Evolutionary conservation across 1,140 invertebrate genomes (phyloP).

Genomic region (Pachypsylla venusta): DNA sequence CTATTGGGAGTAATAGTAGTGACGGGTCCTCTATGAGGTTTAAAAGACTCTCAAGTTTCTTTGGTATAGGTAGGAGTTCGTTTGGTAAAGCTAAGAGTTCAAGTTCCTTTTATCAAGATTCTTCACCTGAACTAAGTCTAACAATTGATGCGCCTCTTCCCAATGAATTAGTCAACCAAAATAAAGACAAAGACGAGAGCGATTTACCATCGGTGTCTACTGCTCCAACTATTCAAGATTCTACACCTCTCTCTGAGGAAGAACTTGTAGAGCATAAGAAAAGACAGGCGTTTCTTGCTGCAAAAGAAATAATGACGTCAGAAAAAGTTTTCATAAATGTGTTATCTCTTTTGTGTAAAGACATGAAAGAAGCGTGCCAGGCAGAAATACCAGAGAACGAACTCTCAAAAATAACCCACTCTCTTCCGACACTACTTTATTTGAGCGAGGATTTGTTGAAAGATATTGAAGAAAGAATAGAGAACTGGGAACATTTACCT

Average conservation of each 20-base stretch:
- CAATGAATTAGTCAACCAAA: background rate
- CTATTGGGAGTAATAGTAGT: slow-evolving; percentile 16
- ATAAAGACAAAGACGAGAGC: slow-evolving; percentile 13
- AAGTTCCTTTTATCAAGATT: slow-evolving; percentile 4
- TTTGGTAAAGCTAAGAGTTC: slow-evolving; percentile 23
- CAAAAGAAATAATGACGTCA: slow-evolving; percentile 49
- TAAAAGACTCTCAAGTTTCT: slow-evolving; percentile 21
- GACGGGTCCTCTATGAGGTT: slow-evolving; percentile 19
- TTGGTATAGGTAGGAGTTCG: too few species aligned
- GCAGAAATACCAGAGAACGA: slow-evolving; percentile 36
- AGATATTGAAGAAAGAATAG: slow-evolving; percentile 45
- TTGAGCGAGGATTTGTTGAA: slow-evolving; percentile 49
- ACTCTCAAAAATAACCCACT: slow-evolving; percentile 41
- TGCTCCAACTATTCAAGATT: slow-evolving; percentile 8
- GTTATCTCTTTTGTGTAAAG: slow-evolving; percentile 48
- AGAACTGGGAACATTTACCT: slow-evolving; percentile 40
- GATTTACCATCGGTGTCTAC: slow-evolving; percentile 10
- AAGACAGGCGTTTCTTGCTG: slow-evolving; percentile 39
- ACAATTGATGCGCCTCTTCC: background rate
- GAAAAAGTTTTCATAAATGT: slow-evolving; percentile 54
- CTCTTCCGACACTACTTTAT: slow-evolving; percentile 39
- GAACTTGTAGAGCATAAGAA: slow-evolving; percentile 26
- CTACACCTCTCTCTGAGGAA: slow-evolving; percentile 19
- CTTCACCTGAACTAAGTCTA: background rate
- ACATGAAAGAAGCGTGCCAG: slow-evolving; percentile 38